Evolutionary conservation across 2,113 vertebrate species (phyloP).

Genomic region (Hippocampus mohnikei): DNA sequence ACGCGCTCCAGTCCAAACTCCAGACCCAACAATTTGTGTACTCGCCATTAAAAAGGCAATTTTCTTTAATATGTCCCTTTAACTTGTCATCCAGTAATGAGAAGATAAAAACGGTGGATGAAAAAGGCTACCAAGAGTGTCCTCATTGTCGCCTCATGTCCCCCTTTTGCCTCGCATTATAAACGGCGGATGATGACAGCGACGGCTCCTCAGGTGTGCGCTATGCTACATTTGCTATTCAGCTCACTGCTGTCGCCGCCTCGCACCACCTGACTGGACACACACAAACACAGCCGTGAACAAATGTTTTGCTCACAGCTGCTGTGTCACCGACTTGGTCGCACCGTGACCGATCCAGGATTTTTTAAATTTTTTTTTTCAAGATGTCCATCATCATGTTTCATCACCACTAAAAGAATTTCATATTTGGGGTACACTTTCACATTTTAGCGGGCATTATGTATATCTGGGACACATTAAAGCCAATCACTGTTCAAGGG

Average conservation of each 20-base stretch:
- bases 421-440: slow-evolving; percentile 15
- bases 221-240: slow-evolving; percentile 68
- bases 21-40: neutral
- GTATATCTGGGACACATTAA: slow-evolving; percentile 5
- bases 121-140: slow-evolving; percentile 46
- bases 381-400: slow-evolving; percentile 13
- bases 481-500: neutral
- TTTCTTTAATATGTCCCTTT: neutral
- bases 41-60: neutral
- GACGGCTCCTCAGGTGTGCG: slow-evolving; percentile 70
- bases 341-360: slow-evolving; percentile 45
- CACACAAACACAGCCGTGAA: slow-evolving; percentile 21
- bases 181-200: slow-evolving; percentile 67
- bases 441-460: slow-evolving; percentile 17
- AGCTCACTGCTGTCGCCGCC: slow-evolving; percentile 54
- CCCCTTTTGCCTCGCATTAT: slow-evolving; percentile 64
- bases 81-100: neutral
- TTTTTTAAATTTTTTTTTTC: slow-evolving; percentile 33
- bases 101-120: slow-evolving; percentile 41
- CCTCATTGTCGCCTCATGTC: slow-evolving; percentile 51
- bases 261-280: slow-evolving; percentile 52
- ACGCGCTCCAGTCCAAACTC: too few species aligned
- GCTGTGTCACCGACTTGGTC: slow-evolving; percentile 69
- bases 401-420: slow-evolving; percentile 21
- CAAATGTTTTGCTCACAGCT: slow-evolving; percentile 57